These are phyloP conservation scores for Amiota communis DNA, from an alignment of 2,888 invertebrate species.

Conservation along the genomic window DNA sequence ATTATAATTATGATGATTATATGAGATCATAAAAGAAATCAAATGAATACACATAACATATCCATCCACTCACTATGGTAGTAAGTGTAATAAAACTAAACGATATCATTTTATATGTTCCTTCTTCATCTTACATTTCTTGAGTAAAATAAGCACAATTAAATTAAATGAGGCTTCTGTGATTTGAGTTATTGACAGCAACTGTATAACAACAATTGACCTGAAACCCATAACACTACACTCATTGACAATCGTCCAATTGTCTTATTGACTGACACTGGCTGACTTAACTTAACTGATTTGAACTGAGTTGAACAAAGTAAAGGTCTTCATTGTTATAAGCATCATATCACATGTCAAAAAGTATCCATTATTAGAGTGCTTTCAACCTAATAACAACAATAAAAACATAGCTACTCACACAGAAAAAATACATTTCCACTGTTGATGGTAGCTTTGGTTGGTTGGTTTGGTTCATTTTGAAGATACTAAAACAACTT, in stretches of 20 bases:
- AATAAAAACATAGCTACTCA: constrained; percentile 59
- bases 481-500: constrained; percentile 55
- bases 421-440: too few species aligned
- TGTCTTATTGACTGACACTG: constrained; percentile 27
- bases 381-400: constrained; percentile 65
- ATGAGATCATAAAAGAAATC: too few species aligned
- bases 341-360: constrained; percentile 33
- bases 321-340: background rate
- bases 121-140: too few species aligned
- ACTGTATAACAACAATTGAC: constrained; percentile 49
- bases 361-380: constrained; percentile 55
- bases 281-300: background rate
- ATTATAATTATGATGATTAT: too few species aligned
- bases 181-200: constrained; percentile 53
- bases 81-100: too few species aligned
- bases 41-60: too few species aligned
- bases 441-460: background rate
- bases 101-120: too few species aligned
- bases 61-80: too few species aligned
- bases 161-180: constrained; percentile 40
- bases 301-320: background rate
- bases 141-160: too few species aligned
- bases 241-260: constrained; percentile 36
- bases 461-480: too few species aligned
- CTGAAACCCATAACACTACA: constrained; percentile 63